phyloP scores from a whole-genome alignment of 1,140 invertebrate genomes.

The Eriosoma lanigerum region DNA sequence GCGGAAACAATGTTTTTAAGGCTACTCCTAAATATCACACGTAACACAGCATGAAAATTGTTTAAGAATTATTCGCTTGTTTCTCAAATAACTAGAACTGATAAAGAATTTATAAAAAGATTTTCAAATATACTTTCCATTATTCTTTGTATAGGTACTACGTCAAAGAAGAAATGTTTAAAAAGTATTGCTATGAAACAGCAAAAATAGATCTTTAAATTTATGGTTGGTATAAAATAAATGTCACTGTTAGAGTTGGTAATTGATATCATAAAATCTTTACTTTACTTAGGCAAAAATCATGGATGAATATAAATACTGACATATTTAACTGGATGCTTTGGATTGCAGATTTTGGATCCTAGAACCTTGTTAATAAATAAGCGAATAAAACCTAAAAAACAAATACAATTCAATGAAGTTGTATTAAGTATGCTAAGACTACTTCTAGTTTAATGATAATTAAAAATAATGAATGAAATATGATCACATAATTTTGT shows the following conservation, averaged over 20 bases:
- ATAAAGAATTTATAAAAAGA: constrained; percentile 57
- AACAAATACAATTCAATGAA: neutral
- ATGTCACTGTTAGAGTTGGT: neutral
- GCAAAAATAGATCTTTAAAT: constrained; percentile 53
- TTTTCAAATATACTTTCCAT: constrained; percentile 56
- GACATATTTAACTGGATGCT: constrained; percentile 25
- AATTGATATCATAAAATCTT: too few species aligned
- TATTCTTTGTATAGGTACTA: constrained; percentile 56
- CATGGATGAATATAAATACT: neutral
- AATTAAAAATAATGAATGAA: too few species aligned
- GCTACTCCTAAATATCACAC: too few species aligned
- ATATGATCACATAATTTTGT: too few species aligned
- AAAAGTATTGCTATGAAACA: constrained; percentile 55
- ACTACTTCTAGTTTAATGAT: too few species aligned
- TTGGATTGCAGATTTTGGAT: too few species aligned
- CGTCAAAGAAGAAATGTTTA: constrained; percentile 54
- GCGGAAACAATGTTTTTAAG: too few species aligned
- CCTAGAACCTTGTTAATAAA: too few species aligned
- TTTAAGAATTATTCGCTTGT: constrained; percentile 56
- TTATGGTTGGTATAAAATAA: constrained; percentile 28
- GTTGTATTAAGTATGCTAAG: constrained; percentile 7
- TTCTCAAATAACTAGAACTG: constrained; percentile 57
- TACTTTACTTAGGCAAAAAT: too few species aligned
- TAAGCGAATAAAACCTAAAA: constrained; percentile 17
- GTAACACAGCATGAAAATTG: constrained; percentile 58